Base-by-base conservation (phyloP, 2,113 vertebrate genomes). In the Xenopus laevis region DNA sequence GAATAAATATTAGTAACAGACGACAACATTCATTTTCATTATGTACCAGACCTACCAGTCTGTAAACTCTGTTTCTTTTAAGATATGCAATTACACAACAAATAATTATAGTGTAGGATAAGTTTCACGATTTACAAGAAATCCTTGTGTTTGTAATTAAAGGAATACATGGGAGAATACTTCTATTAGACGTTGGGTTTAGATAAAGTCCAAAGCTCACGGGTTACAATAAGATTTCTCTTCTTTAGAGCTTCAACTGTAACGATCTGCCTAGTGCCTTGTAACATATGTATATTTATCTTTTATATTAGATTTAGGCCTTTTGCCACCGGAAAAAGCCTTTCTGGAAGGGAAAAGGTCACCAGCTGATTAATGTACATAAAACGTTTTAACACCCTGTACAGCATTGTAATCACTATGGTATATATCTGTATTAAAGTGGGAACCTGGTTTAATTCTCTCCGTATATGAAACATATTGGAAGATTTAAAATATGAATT, bases 221-320 rank as follows among this genome's bases (percentile, higher is more conserved):
- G 8, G 33, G 6, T 40, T 40, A 40, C 33, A 40, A 40, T 40
- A 9, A 40, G 33, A 40, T 40, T 40, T 40, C 33, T 18, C 65
- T 80, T 55, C 53, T 55, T 80, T 82, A 79, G 82, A 81, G 80
- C 71, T 65, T 62, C 79, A 80, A 80, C 78, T 87, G 83, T 89
- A 88, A 87, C 78, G 1, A 27, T 27, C 23, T 81, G 79, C 2
- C 68, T 65, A 70, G 71, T 80, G 80, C 81, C 68, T 66, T 90
- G 82, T 89, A 88, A 83, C 82, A 86, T 90, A 87, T 91, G 89
- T 91, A 91, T 81, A 90, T 87, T 85, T 83, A 81, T 11, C 83
- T 80, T 86, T 84, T 79, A 82, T 81, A 79, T 75, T 81, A 77
- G 85, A 80, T 78, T 82, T 79, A 81, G 79, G 72, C 50, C 17